These are phyloP conservation scores for Gnathonemus echidnorhynchus DNA, from an alignment of 2,113 vertebrate species.

Conservation along the genomic window DNA sequence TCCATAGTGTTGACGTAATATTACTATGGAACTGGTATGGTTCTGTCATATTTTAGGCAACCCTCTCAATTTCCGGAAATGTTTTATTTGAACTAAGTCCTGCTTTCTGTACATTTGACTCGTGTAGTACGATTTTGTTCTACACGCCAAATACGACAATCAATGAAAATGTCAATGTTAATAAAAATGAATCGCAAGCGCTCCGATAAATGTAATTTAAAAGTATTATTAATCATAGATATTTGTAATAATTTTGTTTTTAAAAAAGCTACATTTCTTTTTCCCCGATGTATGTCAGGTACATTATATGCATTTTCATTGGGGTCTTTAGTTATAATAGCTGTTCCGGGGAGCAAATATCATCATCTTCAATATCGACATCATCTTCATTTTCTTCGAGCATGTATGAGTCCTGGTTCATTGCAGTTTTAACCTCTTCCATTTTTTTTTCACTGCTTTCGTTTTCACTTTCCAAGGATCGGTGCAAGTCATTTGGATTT, in stretches of 20 bases:
- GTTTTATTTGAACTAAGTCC: background rate
- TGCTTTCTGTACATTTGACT: background rate
- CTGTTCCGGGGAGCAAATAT: slow-evolving; percentile 66
- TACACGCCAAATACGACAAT: background rate
- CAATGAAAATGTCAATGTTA: slow-evolving; percentile 5
- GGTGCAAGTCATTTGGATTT: slow-evolving; percentile 56
- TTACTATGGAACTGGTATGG: slow-evolving; percentile 8
- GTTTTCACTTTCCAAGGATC: slow-evolving; percentile 61
- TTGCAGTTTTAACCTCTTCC: slow-evolving; percentile 53
- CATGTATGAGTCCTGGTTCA: slow-evolving; percentile 62
- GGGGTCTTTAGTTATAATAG: slow-evolving; percentile 62
- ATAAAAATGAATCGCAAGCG: slow-evolving; percentile 16
- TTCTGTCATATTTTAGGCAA: background rate
- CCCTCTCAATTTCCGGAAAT: background rate
- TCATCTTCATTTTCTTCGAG: slow-evolving; percentile 83
- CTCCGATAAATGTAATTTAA: slow-evolving; percentile 39
- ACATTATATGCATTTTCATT: slow-evolving; percentile 38
- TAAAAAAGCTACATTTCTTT: slow-evolving; percentile 19
- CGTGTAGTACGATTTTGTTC: background rate
- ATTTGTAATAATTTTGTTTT: slow-evolving; percentile 11
- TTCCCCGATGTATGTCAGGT: slow-evolving; percentile 23
- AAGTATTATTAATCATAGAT: slow-evolving; percentile 22
- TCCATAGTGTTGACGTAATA: slow-evolving; percentile 24
- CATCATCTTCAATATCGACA: slow-evolving; percentile 88
- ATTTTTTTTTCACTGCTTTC: slow-evolving; percentile 52